phyloP scores from a whole-genome alignment of 2,113 vertebrate species.

The Neodontobutis hainanensis region DNA sequence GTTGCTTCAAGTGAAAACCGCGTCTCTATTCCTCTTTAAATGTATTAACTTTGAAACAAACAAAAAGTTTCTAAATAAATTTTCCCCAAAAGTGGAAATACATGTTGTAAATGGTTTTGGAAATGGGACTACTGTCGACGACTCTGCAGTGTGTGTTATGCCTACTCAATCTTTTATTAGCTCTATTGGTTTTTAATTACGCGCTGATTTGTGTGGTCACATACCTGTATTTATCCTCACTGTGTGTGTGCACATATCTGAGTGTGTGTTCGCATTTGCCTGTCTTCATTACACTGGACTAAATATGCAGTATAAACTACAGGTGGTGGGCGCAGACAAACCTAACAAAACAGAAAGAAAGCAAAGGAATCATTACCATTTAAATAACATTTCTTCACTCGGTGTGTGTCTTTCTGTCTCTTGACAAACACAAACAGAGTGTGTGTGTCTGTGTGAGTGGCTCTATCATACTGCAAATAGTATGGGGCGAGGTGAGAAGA shows the following conservation, averaged over 20 bases:
- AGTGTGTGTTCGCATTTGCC: slow-evolving; percentile 15
- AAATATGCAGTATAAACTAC: slow-evolving; percentile 66
- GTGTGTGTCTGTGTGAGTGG: slow-evolving; percentile 7
- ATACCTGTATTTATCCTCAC: slow-evolving; percentile 16
- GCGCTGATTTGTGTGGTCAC: slow-evolving; percentile 44
- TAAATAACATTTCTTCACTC: slow-evolving; percentile 74
- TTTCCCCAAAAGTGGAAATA: too few species aligned
- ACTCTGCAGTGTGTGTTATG: slow-evolving; percentile 45
- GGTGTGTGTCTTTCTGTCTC: slow-evolving; percentile 25
- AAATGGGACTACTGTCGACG: slow-evolving; percentile 30
- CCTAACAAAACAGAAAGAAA: slow-evolving; percentile 62
- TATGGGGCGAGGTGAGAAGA: not conserved
- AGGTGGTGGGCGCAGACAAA: slow-evolving; percentile 70
- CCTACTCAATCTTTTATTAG: slow-evolving; percentile 53
- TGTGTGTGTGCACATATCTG: slow-evolving; percentile 20
- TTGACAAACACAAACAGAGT: slow-evolving; percentile 53
- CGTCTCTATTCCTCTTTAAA: too few species aligned
- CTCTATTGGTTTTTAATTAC: slow-evolving; percentile 70
- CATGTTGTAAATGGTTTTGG: too few species aligned
- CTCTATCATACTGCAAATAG: slow-evolving; percentile 13
- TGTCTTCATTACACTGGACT: slow-evolving; percentile 45
- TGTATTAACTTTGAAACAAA: not conserved
- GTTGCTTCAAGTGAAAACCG: too few species aligned
- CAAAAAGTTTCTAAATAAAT: not conserved
- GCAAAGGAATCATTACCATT: slow-evolving; percentile 77